These are phyloP conservation scores for Platyscapa corneri DNA, from an alignment of 1,140 invertebrate genomes.

Conservation along the genomic window DNA sequence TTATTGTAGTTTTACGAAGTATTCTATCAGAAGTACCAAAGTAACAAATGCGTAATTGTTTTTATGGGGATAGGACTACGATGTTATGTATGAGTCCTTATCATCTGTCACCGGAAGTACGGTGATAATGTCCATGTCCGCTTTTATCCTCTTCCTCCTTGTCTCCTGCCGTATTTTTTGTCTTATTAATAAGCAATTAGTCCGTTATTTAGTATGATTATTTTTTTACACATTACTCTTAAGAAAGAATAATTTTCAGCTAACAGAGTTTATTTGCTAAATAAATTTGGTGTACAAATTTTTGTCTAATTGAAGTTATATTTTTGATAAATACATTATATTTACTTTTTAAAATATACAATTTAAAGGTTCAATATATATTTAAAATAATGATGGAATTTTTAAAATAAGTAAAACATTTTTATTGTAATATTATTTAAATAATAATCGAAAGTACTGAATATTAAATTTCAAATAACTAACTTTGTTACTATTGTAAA, in stretches of 20 bases:
- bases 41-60: constrained; percentile 9
- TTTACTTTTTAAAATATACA: no score
- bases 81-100: constrained; percentile 1
- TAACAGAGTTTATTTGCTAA: no score
- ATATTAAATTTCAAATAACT: no score
- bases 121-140: constrained; percentile 47
- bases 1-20: not conserved
- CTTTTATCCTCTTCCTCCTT: constrained; percentile 47
- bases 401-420: no score
- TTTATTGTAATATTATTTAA: no score
- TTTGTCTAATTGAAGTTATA: no score
- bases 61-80: not conserved
- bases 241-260: not conserved
- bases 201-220: not conserved
- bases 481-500: no score
- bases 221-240: not conserved
- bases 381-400: no score
- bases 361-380: no score
- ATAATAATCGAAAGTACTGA: not conserved
- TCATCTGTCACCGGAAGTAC: constrained; percentile 11
- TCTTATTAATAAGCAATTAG: not conserved
- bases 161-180: constrained; percentile 17
- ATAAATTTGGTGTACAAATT: no score
- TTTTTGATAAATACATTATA: no score
- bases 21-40: not conserved